Percentiles rank a stretch among this genome's conserved stretches.
phyloP scores from a whole-genome alignment of 2,888 invertebrate species.

The Nephrocerus scutellatus region DNA sequence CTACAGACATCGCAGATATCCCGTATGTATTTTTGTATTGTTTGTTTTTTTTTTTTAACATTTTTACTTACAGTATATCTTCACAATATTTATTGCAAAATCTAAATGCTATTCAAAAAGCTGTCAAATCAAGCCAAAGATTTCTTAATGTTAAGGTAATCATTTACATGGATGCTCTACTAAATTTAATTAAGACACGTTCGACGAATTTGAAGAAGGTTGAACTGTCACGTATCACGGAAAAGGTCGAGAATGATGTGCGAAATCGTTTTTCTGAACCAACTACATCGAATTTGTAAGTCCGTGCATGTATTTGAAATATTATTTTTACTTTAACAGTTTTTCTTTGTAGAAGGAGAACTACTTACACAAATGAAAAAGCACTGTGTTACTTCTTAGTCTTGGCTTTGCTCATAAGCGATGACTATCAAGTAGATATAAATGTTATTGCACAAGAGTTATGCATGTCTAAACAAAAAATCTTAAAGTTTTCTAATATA shows the following conservation, averaged over 20 bases:
- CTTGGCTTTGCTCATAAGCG: constrained; percentile 33
- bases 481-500: constrained; percentile 35
- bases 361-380: constrained; percentile 36
- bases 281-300: constrained; percentile 26
- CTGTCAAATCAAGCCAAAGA: constrained; percentile 18
- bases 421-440: constrained; percentile 33
- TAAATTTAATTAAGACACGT: constrained; percentile 32
- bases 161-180: constrained; percentile 41
- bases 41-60: neutral
- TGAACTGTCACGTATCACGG: constrained; percentile 39
- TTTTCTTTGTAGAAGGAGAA: constrained; percentile 28
- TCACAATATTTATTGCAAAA: neutral
- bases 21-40: constrained; percentile 34
- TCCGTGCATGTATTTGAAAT: neutral
- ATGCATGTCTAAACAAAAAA: constrained; percentile 31
- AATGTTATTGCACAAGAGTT: constrained; percentile 31
- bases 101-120: neutral
- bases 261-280: constrained; percentile 37
- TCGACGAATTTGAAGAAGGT: constrained; percentile 26
- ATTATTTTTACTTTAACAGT: constrained; percentile 3
- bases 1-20: constrained; percentile 27
- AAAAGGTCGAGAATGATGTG: constrained; percentile 43
- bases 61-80: neutral
- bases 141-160: constrained; percentile 35
- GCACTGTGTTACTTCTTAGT: constrained; percentile 41